Evolutionary conservation across 1,140 invertebrate genomes (phyloP).

Genomic region (Bombus balteatus): DNA sequence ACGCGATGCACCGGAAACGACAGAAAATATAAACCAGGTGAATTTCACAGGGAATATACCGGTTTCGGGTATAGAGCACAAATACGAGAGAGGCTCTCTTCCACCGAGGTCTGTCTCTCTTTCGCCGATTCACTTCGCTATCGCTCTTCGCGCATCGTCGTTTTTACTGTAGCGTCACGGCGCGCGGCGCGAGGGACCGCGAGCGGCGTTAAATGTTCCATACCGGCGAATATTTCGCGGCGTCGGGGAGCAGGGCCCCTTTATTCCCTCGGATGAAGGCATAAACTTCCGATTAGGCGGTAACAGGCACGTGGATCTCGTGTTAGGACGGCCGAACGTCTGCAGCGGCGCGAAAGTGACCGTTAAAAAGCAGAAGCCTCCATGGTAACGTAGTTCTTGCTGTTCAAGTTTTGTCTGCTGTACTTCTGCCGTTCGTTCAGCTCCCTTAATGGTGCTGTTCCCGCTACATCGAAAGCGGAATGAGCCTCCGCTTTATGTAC

Average conservation of each 20-base stretch:
- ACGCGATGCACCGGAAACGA: conserved; percentile 68
- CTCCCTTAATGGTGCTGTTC: not conserved
- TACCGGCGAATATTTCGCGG: conserved; percentile 59
- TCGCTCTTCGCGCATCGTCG: not conserved
- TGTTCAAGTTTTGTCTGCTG: not conserved
- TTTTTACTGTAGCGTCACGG: too few species aligned
- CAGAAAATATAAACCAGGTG: conserved; percentile 70
- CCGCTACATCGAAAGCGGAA: not conserved
- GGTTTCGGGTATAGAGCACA: conserved; percentile 57
- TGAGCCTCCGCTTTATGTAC: not conserved
- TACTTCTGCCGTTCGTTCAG: not conserved
- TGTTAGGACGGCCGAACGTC: not conserved
- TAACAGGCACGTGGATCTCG: conserved; percentile 1
- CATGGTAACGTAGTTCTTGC: not conserved
- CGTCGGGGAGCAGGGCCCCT: conserved; percentile 35
- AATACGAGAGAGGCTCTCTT: conserved; percentile 49
- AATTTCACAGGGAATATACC: conserved; percentile 64
- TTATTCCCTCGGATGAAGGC: conserved; percentile 53
- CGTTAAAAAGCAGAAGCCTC: conserved; percentile 46
- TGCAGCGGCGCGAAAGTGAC: conserved; percentile 19
- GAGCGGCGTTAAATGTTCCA: conserved; percentile 65
- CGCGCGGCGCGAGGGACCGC: conserved; percentile 29
- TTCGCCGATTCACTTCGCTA: conserved; percentile 4
- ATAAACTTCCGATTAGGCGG: conserved; percentile 66
- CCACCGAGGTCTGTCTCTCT: conserved; percentile 38